These are phyloP conservation scores for Slavum lentiscoides DNA, from an alignment of 2,888 invertebrate species.

Conservation along the genomic window DNA sequence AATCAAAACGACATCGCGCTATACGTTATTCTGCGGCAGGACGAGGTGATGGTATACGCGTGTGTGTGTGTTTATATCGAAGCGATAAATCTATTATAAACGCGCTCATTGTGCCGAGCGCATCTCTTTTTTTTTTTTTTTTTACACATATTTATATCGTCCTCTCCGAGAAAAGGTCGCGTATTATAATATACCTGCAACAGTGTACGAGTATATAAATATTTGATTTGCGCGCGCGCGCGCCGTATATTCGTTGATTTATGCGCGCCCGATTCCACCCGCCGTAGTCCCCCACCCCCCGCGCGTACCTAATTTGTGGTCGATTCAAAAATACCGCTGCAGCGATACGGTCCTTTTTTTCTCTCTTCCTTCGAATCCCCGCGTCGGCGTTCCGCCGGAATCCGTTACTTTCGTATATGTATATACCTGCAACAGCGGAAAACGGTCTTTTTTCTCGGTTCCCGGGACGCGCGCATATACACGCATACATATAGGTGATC, in stretches of 20 bases:
- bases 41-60: too few species aligned
- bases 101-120: background rate
- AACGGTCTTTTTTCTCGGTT: background rate
- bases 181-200: background rate
- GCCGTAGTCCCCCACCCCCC: background rate
- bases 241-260: conserved; percentile 23
- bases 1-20: background rate
- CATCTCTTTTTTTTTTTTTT: background rate
- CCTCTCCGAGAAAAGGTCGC: conserved; percentile 17
- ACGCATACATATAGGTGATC: background rate
- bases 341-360: background rate
- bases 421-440: background rate
- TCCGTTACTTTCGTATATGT: conserved; percentile 49
- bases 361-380: too few species aligned
- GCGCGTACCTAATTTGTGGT: conserved; percentile 49
- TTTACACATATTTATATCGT: background rate
- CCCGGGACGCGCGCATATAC: background rate
- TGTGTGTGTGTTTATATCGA: too few species aligned
- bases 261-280: background rate
- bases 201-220: background rate
- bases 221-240: conserved; percentile 39
- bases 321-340: conserved; percentile 28
- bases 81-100: conserved; percentile 26
- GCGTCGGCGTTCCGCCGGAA: background rate
- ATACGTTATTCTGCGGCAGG: too few species aligned